Base-by-base conservation (phyloP, 2,113 vertebrate genomes). In the Hyaena hyaena region DNA sequence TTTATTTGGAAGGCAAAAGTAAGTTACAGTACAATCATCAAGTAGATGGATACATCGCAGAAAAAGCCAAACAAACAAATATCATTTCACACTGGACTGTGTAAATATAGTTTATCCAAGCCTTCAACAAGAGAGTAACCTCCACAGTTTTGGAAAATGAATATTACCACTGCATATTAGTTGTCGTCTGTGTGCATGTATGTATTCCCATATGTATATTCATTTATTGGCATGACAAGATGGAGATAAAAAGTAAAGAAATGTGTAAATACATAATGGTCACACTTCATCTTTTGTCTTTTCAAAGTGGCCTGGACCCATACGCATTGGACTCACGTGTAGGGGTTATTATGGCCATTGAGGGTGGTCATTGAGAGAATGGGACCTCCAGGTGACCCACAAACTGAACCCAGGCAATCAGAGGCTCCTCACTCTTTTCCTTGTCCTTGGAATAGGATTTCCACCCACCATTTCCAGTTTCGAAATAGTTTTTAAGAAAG, bases 1-100 rank as follows among this genome's bases (percentile, higher is more conserved):
- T 71, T 79, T 69, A 55, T 66, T 90, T 93, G 17, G 39, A 96
- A 94, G 39, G 58, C 26, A 68, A 83, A 12, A 65, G 15, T 86
- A 74, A 85, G 3, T 87, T 69, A n/a, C 16, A 66, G 26, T 55
- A 19, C 1, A 83, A 10, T 58, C 68, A 31, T 7, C 50, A 3
- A 7, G 1, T 53, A 66, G 35, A 1, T 43, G 14, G 7, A 31
- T 87, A 66, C 11, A n/a, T 63, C 14, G 3, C 28, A 95, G 63
- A 74, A 88, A 58, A 10, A 26, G 23, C 4, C 17, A 63, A 48
- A 16, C 3, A 74, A 35, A 5, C 12, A 33, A 87, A 65, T 2
- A 80, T 68, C 4, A 63, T 17, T 77, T 84, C 0, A 69, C 58
- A 45, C 48, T 87, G 4, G 0, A 15, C 2, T n/a, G 2, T 58